A percentile compares a stretch with the other conserved stretches of the same genome.
Conservation (phyloP, 2,797 vertebrate species). For the Myotis myotis region DNA sequence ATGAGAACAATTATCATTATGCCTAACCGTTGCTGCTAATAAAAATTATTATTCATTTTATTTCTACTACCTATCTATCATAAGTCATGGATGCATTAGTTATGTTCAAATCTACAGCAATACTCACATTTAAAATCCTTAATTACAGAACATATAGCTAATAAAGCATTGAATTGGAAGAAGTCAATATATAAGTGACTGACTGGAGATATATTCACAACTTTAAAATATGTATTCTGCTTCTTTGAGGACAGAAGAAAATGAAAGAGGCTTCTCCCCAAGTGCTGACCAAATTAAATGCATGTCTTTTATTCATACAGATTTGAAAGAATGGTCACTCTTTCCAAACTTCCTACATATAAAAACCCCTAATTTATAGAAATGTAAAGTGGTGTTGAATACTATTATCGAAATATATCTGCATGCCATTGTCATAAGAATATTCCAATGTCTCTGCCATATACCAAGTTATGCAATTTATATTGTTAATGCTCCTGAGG, state of each 20-base stretch:
- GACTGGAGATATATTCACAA: background rate
- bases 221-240: conserved; percentile 8
- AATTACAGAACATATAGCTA: conserved; percentile 5
- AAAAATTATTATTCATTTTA: conserved; percentile 14
- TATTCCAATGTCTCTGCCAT: background rate
- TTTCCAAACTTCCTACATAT: background rate
- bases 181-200: background rate
- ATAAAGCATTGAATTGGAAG: background rate
- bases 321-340: background rate
- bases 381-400: background rate
- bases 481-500: background rate
- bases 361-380: background rate
- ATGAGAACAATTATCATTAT: background rate
- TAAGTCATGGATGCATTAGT: background rate
- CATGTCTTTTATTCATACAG: background rate
- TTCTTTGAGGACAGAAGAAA: background rate
- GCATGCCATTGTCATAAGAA: background rate
- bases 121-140: conserved; percentile 37
- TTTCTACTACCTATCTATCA: background rate
- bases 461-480: background rate
- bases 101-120: background rate
- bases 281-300: background rate
- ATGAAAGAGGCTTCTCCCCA: background rate
- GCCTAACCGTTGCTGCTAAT: background rate
- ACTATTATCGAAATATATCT: background rate